These are phyloP conservation scores for Lasioglossum zephyrum DNA, from an alignment of 2,888 invertebrate genomes.

Conservation along the genomic window DNA sequence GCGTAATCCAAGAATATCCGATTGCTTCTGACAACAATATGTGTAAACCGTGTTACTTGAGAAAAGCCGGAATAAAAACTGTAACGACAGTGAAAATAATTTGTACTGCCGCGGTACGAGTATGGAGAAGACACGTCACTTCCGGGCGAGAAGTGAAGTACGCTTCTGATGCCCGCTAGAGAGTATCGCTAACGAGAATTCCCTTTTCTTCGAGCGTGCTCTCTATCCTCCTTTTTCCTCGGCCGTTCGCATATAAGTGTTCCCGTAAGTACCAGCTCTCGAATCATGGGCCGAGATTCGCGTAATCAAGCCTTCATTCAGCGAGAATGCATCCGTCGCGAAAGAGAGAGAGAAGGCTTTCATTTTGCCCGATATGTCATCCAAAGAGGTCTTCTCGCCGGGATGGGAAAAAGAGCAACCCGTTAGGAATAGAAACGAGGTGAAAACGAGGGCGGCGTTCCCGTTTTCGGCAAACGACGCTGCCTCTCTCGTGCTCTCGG, in stretches of 20 bases:
- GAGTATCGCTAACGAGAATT: constrained; percentile 47
- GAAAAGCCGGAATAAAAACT: background rate
- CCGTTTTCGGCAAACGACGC: constrained; percentile 27
- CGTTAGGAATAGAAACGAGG: constrained; percentile 22
- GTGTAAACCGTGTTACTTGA: too few relatives aligned
- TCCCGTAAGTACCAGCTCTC: constrained; percentile 43
- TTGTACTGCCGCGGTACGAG: background rate
- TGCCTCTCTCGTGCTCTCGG: background rate
- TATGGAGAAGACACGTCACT: background rate
- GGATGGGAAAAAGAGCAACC: constrained; percentile 19
- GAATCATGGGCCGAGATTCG: constrained; percentile 50
- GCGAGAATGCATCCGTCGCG: constrained; percentile 34
- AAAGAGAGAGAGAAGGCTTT: background rate
- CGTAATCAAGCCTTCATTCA: constrained; percentile 57
- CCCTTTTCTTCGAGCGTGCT: constrained; percentile 26
- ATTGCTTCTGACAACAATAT: background rate
- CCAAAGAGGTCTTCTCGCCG: constrained; percentile 15
- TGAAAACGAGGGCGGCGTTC: constrained; percentile 36
- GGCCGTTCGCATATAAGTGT: constrained; percentile 15
- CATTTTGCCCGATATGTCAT: constrained; percentile 33
- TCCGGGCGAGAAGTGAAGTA: constrained; percentile 16
- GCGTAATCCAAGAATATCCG: background rate
- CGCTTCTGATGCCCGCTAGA: constrained; percentile 10
- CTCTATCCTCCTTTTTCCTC: constrained; percentile 19
- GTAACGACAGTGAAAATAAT: constrained; percentile 8